Evolutionary conservation across 2,797 vertebrate species (phyloP).

Genomic region (Enteromius treurensis): DNA sequence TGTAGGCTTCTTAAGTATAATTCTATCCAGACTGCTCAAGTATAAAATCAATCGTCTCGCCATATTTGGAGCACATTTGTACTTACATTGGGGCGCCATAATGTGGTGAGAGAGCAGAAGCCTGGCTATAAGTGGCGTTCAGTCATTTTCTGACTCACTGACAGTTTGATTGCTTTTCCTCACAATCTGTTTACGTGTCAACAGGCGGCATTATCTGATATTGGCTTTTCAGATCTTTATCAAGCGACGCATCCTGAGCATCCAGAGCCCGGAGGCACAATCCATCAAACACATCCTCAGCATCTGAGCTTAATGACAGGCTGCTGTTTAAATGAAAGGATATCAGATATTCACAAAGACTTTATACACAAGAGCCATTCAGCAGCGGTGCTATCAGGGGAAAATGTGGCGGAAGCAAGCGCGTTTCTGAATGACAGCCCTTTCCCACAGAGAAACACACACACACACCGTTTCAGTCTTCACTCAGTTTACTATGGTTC

Average conservation of each 20-base stretch:
- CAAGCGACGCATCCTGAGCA: conserved; percentile 58
- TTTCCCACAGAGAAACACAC: background rate
- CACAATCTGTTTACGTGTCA: conserved; percentile 65
- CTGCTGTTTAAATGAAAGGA: conserved; percentile 68
- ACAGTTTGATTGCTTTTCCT: conserved; percentile 53
- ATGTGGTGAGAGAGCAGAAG: conserved; percentile 9
- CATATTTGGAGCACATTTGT: background rate
- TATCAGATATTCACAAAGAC: conserved; percentile 37
- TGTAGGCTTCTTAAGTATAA: background rate
- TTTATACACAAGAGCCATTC: conserved; percentile 61
- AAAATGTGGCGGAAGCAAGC: conserved; percentile 63
- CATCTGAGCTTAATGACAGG: conserved; percentile 76
- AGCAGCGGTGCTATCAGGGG: conserved; percentile 43
- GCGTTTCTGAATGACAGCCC: background rate
- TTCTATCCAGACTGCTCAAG: background rate
- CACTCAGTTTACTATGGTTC: background rate
- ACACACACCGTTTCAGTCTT: background rate
- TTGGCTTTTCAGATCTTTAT: conserved; percentile 57
- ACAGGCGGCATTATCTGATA: conserved; percentile 65
- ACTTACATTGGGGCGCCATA: background rate
- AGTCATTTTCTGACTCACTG: conserved; percentile 50
- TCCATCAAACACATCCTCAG: conserved; percentile 74
- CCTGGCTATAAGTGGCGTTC: conserved; percentile 13
- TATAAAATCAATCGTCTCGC: background rate
- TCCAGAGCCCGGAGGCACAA: conserved; percentile 66